Base-by-base conservation (phyloP, 2,888 invertebrate genomes). In the Allophyes oxyacanthae region DNA sequence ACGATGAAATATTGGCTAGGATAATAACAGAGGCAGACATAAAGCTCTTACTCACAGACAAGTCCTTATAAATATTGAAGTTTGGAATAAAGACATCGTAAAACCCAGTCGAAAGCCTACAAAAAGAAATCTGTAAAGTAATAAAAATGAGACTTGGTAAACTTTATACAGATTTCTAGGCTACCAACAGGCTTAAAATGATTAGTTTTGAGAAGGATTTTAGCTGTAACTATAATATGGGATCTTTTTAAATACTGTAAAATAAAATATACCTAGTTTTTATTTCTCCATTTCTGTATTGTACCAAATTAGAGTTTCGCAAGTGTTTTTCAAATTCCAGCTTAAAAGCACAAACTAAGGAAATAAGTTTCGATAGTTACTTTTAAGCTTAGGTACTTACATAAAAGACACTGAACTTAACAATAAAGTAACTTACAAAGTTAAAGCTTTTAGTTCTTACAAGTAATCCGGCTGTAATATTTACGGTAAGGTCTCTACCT, bases 341-440 rank as follows among this genome's bases (percentile, higher is more conserved):
- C 4, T 20, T 42, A 34, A 20, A 33, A 48, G 10, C 37, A 28
- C 30, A 2, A n/a, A 40, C 10, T 11, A 8, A 34, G 20, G 44
- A 51, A 40, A 49, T 43, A 34, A 36, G 15, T 32, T 14, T 15
- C 34, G 14, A 50, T 43, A 34, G 33, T 58, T 37, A 20, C 36
- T 33, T 26, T 30, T 33, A 51, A 37, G 33, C 14, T 10, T 36
- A n/a, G n/a, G n/a, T n/a, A 33, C 51, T 52, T 33, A 30, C 30
- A 13, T 10, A n/a, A n/a, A 11, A 28, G 45, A 42, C 37, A 10
- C 32, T 13, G 13, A 50, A 51, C 41, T 58, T 41, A 13, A 11
- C 14, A 36, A 10, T 20, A 25, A 56, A 57, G 11, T 57, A 44
- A 7, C 14, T 30, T 25, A 8, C n/a, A 7, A 40, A 50, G 32